Percentiles rank a stretch among this genome's conserved stretches.
Conservation (phyloP, 2,113 vertebrate species). For the Geococcyx californianus region DNA sequence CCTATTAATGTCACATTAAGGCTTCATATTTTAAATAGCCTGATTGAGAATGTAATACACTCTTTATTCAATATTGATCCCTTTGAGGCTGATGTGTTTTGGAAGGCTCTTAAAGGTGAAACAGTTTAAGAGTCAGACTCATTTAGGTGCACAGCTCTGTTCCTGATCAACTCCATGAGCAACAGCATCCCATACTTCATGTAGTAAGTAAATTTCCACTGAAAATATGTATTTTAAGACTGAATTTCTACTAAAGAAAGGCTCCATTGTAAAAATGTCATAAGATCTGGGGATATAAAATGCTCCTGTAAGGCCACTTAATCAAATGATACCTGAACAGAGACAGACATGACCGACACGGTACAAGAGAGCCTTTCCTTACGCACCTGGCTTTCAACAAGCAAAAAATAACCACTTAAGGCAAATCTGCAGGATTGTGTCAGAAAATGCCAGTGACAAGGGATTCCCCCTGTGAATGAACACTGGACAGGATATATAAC, state of each 20-base stretch:
- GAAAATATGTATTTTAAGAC: not conserved
- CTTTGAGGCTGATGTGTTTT: not conserved
- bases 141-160: not conserved
- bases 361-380: not conserved
- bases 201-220: not conserved
- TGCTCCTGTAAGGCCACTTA: not conserved
- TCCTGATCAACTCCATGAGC: not conserved
- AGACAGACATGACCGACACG: not conserved
- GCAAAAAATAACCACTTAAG: not conserved
- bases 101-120: not conserved
- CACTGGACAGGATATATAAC: not conserved
- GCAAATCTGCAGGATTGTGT: not conserved
- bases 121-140: not conserved
- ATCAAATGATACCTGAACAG: not conserved
- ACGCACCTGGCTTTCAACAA: not conserved
- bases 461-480: not conserved
- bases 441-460: not conserved
- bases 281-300: not conserved
- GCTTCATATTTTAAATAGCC: not conserved
- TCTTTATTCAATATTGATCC: not conserved
- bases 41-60: not conserved
- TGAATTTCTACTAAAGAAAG: not conserved
- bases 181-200: not conserved
- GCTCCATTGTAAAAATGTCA: not conserved
- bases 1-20: not conserved